A percentile compares a stretch with the other conserved stretches of the same genome.
phyloP scores from a whole-genome alignment of 2,888 invertebrate species.

The Bugulina stolonifera region DNA sequence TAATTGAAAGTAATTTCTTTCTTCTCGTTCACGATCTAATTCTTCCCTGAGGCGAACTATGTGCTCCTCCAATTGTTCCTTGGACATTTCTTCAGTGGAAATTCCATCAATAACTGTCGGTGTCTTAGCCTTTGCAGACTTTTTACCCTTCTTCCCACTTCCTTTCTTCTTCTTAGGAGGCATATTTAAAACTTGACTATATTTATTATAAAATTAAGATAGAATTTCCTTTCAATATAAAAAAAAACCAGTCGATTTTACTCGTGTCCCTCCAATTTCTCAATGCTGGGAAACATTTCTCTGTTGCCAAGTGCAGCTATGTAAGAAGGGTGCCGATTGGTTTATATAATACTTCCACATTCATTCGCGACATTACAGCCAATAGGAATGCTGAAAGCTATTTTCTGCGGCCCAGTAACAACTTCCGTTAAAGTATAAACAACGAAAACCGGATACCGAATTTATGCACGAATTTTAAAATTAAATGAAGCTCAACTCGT shows the following conservation, averaged over 20 bases:
- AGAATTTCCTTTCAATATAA: too few relatives aligned
- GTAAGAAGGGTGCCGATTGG: neutral
- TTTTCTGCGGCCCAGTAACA: neutral
- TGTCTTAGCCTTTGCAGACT: constrained; percentile 45
- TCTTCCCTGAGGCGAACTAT: constrained; percentile 78
- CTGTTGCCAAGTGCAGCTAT: neutral
- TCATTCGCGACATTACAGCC: neutral
- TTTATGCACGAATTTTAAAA: neutral
- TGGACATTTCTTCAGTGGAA: constrained; percentile 82
- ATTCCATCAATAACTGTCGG: constrained; percentile 71
- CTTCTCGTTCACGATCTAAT: constrained; percentile 86
- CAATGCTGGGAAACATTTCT: neutral
- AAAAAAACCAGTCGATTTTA: too few relatives aligned
- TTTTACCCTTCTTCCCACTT: constrained; percentile 45
- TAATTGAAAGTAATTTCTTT: constrained; percentile 87
- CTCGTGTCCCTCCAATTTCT: too few relatives aligned
- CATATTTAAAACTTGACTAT: constrained; percentile 28
- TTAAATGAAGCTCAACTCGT: too few relatives aligned
- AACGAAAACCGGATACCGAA: neutral
- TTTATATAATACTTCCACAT: neutral
- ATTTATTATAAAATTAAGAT: too few relatives aligned
- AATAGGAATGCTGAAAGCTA: too few relatives aligned
- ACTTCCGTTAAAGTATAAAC: neutral
- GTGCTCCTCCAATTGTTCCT: constrained; percentile 86
- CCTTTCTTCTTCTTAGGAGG: constrained; percentile 51